Base-by-base conservation (phyloP, 2,888 invertebrate genomes). In the Allophyes oxyacanthae region DNA sequence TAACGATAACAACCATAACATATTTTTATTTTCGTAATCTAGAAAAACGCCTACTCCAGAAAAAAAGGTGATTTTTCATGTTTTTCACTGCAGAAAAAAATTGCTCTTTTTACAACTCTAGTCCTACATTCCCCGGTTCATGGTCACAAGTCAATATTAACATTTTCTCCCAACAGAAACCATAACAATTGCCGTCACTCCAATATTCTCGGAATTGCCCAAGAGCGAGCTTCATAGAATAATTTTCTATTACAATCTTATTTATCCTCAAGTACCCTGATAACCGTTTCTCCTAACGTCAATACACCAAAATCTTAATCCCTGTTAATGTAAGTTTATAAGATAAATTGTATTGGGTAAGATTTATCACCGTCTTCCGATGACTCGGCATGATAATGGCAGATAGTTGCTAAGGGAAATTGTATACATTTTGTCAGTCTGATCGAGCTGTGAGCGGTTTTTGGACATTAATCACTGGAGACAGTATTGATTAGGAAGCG, bases 291-390 rank as follows among this genome's bases (percentile, higher is more conserved):
- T 45, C 13, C 30, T 40, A 25, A 42, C 32, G 25, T 62, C 44
- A 45, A 52, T 34, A 53, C 30, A n/a, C 25, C 44, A 14, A 53
- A 61, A 61, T 61, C 58, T 56, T 30, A 53, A 70, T 64, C 59
- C 44, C n/a, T 42, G 59, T 53, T 59, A 66, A 72, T 63, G 66
- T 66, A 37, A 55, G 55, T 66, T 57, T 53, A 15, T 45, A 59
- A 72, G 65, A 73, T 69, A 52, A 68, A 74, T 71, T 11, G 64
- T 63, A 65, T 60, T 52, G 38, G 75, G 64, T 72, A 78, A 86
- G 87, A 89, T 89, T 88, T 87, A 88, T 87, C 67, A 77, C 58
- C 64, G 59, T 75, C 75, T 83, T 85, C 86, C 84, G 82, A 87
- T 89, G 87, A 89, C 83, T 83, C 76, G 75, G 75, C 79, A 75